Conservation (phyloP, 2,888 invertebrate species). For the Geophilus truncorum region DNA sequence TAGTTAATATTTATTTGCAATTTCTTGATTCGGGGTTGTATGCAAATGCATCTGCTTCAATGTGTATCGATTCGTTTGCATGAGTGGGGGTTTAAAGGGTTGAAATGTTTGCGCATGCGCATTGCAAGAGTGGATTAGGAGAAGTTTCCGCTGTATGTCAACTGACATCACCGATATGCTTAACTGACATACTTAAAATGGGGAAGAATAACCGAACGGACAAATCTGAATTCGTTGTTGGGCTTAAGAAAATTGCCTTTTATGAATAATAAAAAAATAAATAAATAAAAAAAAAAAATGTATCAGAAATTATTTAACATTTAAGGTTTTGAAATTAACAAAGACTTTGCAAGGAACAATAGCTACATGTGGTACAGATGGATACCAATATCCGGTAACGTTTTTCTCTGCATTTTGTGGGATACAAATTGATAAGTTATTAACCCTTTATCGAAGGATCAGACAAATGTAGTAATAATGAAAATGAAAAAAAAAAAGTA, state of each 20-base stretch:
- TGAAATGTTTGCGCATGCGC: slow-evolving; percentile 27
- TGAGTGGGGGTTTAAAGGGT: slow-evolving; percentile 25
- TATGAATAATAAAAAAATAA: background rate
- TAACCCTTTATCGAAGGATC: background rate
- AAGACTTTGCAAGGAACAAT: background rate
- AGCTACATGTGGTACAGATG: background rate
- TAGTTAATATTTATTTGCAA: slow-evolving; percentile 11
- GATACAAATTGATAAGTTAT: background rate
- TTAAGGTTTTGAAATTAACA: background rate
- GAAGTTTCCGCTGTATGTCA: slow-evolving; percentile 23
- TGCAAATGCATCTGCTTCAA: slow-evolving; percentile 21
- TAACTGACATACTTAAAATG: slow-evolving; percentile 2
- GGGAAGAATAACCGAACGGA: background rate
- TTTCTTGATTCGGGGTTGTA: background rate
- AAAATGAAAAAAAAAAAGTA: background rate
- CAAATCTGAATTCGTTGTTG: background rate
- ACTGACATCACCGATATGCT: slow-evolving; percentile 12
- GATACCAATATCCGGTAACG: background rate
- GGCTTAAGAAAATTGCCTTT: background rate
- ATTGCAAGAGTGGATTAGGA: slow-evolving; percentile 14
- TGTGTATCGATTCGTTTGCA: slow-evolving; percentile 18
- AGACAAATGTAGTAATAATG: background rate
- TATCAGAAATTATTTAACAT: background rate
- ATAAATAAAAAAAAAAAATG: background rate
- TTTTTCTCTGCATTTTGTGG: background rate